A percentile compares a stretch with the other conserved stretches of the same genome.
These are phyloP conservation scores for Brachylomia viminalis DNA, from an alignment of 2,888 invertebrate species.

Conservation along the genomic window DNA sequence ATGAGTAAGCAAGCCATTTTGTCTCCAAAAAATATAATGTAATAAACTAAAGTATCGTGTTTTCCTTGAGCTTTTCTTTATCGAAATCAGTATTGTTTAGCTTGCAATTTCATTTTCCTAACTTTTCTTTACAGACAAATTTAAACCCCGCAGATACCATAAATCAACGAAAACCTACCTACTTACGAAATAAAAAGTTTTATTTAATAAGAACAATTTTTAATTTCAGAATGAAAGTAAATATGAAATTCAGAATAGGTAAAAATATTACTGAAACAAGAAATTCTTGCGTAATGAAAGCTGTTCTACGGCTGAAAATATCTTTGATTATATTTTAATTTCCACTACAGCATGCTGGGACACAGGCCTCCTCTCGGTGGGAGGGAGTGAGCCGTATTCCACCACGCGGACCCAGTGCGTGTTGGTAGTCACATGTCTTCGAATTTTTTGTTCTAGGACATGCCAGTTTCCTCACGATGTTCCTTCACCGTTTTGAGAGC, in stretches of 20 bases:
- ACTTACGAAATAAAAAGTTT: background rate
- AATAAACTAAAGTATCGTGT: background rate
- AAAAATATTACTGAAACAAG: conserved; percentile 1
- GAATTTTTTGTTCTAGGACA: too few species aligned
- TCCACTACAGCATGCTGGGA: conserved; percentile 16
- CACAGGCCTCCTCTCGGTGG: too few species aligned
- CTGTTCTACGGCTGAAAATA: background rate
- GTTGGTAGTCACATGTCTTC: too few species aligned
- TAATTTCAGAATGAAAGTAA: background rate
- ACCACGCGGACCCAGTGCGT: too few species aligned
- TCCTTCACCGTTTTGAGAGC: too few species aligned
- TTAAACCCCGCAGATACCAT: background rate
- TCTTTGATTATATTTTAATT: conserved; percentile 39
- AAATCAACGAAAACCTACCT: background rate
- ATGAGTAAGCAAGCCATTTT: background rate
- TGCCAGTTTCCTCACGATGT: too few species aligned
- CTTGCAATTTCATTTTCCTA: background rate
- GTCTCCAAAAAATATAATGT: background rate
- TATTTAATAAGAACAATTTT: background rate
- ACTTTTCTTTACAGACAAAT: background rate
- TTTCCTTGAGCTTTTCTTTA: background rate
- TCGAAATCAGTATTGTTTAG: background rate
- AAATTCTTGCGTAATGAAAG: conserved; percentile 15
- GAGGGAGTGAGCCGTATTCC: too few species aligned
- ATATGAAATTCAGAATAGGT: background rate